Base-by-base conservation (phyloP, 2,888 invertebrate genomes). In the Anaspis maculata region DNA sequence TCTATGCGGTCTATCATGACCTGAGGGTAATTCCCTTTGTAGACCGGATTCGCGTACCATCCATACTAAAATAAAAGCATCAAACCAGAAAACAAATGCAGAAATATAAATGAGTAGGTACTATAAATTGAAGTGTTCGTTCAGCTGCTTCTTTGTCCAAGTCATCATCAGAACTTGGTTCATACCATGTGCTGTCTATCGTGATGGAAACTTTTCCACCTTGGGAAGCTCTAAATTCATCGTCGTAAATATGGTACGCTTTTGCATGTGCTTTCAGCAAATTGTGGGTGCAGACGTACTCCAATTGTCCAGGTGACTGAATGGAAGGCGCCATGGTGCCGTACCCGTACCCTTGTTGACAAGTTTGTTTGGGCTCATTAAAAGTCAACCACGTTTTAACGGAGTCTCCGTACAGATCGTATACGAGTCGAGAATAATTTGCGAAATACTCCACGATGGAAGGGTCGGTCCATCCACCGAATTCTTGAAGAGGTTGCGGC, bases 11-110 rank as follows among this genome's bases (percentile, higher is more conserved):
- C 59, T 27, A 74, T 71, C 77, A 82, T 79, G 1, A 74, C 50
- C 22, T 66, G 58, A 1, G 81, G 81, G 53, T 79, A 82, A 57
- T 79, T 74, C 2, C 80, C 80, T 0, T 61, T 51, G 35, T 39
- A 37, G 30, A 44, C 37, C 25, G 37, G 35, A 39, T 42, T 32
- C 16, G 27, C 41, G 32, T 35, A 38, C 34, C 33, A 26, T 30
- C 37, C 34, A 26, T 24, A 34, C 39, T 32, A 27, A 13, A 24
- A 23, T 25, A 32, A 39, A 36, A 36, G 29, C 3, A 25, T 26
- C 6, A 14, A 5, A 9, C 5, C 9, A 10, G 24, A 24, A 10
- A 7, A 7, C 12, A 10, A 6, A 19, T 19, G 9, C 9, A n/a
- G 6, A 19, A 5, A 19, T 9, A 19, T 6, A 19, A 19, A 19